Evolutionary conservation across 2,113 vertebrate species (phyloP), one percentile per base, ranked within the genome.

Genomic region (Carollia perspicillata): DNA sequence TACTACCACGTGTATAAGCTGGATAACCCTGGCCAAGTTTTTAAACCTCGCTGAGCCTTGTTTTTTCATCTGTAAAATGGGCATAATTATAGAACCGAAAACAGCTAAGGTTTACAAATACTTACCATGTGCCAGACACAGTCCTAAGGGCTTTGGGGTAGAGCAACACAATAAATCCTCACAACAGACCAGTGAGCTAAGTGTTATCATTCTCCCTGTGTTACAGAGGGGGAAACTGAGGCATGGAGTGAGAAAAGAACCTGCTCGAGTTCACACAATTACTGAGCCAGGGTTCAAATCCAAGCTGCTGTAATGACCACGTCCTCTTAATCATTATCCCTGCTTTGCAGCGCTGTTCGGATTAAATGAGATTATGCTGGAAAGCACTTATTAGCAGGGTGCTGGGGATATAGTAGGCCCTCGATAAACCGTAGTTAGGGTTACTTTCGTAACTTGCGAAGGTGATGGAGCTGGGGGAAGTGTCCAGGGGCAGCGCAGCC

Each of bases 11-110:
- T 69, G 9, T 77, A 60, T 35, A 55, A 69, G 44, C 78, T 51
- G 40, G 33, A 42, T 30, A n/a, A 58, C 55, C 47, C 37, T 40
- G 30, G 20, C 60, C 71, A 80, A 37, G 74, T 71, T 51, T 84
- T 63, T 23, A 89, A 81, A 68, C 22, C 51, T 88, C 16, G 30
- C 35, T 13, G 68, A 65, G 33, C 1, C 37, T 93, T 30, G 0
- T 35, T 84, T 94, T 96, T 42, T 47, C 49, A n/a, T 71, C 60
- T 90, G 35, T 68, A 55, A 94, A 87, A 53, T 51, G 51, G n/a
- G n/a, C 63, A 13, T 68, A 53, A 75, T 81, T 33, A 23, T 5
- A 68, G 63, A 86, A 20, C 22, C 17, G 35, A 72, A 85, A 94
- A 9, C 4, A n/a, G 79, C 8, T 84, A 51, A 60, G 42, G 30